Evolutionary conservation across 2,797 vertebrate species (phyloP).

Genomic region (Onychomys leucogaster): DNA sequence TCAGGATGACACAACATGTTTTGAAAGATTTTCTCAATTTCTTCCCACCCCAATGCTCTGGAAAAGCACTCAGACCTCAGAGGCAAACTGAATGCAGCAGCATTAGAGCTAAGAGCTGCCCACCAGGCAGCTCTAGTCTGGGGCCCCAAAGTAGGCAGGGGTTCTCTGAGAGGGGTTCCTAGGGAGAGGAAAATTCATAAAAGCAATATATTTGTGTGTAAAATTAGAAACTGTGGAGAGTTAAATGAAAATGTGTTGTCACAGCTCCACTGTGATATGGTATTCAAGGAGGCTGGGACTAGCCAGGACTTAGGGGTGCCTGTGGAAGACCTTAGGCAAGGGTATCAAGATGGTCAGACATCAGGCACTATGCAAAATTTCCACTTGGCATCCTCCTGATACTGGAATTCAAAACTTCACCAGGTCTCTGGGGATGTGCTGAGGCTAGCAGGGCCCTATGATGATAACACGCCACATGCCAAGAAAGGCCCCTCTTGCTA

Average conservation of each 20-base stretch:
- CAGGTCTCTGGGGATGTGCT: background rate
- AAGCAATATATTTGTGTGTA: background rate
- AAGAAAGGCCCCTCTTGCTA: background rate
- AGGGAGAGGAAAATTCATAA: background rate
- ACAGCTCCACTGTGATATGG: background rate
- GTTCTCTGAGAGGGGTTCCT: background rate
- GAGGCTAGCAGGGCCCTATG: background rate
- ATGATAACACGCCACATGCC: background rate
- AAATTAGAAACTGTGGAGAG: background rate
- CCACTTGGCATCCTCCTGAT: background rate
- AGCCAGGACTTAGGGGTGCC: background rate
- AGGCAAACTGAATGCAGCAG: background rate
- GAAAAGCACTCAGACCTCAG: background rate
- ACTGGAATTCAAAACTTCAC: background rate
- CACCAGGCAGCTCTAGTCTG: background rate
- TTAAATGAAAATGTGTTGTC: background rate
- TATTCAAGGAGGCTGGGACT: background rate
- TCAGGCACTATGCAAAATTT: background rate
- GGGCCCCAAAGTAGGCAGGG: background rate
- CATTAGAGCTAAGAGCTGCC: too few species aligned
- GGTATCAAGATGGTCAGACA: background rate
- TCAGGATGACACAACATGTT: background rate
- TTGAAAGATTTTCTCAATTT: background rate
- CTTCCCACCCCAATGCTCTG: background rate
- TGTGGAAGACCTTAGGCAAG: background rate